Conservation (phyloP, 2,888 invertebrate species). For the Germaria angustata region DNA sequence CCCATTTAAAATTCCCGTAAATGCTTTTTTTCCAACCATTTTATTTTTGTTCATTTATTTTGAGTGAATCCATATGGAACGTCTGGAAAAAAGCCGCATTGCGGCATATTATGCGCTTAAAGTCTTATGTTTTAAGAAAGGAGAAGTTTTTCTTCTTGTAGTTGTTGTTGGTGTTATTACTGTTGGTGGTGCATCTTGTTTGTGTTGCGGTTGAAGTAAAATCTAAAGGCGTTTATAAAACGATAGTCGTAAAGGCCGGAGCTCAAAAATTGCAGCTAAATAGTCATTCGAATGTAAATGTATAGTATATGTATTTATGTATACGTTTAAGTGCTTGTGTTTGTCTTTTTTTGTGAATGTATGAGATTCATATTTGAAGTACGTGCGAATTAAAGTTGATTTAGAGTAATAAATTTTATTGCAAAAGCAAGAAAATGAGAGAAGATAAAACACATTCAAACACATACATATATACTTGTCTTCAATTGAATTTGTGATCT, state of each 20-base stretch:
- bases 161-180: not conserved
- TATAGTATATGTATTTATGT: not conserved
- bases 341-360: not conserved
- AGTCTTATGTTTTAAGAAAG: conserved; percentile 53
- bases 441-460: not conserved
- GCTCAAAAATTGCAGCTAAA: conserved; percentile 38
- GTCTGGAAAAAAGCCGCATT: conserved; percentile 74
- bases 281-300: conserved; percentile 32
- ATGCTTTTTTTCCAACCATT: conserved; percentile 30
- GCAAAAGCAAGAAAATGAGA: conserved; percentile 5
- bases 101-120: conserved; percentile 76
- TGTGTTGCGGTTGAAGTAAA: not conserved
- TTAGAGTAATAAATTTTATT: conserved; percentile 51
- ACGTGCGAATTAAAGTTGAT: conserved; percentile 55
- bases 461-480: not conserved
- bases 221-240: not conserved
- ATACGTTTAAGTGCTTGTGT: not conserved
- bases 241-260: not conserved
- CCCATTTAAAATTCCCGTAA: conserved; percentile 58
- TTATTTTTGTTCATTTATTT: conserved; percentile 44
- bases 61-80: conserved; percentile 54
- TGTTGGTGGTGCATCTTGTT: conserved; percentile 7
- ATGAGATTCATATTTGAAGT: conserved; percentile 55
- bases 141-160: conserved; percentile 4
- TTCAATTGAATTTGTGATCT: conserved; percentile 41